A percentile compares a stretch with the other conserved stretches of the same genome.
Conservation (phyloP, 2,888 invertebrate species). For the Rambutsinella grinnellia region DNA sequence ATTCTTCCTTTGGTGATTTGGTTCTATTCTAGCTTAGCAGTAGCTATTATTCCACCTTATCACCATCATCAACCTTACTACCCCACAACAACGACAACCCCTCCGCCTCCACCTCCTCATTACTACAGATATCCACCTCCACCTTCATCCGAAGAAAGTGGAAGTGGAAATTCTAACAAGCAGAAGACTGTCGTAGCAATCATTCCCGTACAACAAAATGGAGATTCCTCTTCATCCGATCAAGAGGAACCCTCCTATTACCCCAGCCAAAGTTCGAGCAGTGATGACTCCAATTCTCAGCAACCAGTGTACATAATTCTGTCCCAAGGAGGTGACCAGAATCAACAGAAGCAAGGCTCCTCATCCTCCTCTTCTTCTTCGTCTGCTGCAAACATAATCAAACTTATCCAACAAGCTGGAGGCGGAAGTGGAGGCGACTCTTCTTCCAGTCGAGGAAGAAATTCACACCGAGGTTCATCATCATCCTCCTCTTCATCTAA, state of each 20-base stretch:
- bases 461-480: conserved; percentile 2
- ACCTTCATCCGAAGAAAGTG: background rate
- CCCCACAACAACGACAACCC: conserved; percentile 15
- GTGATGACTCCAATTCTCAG: background rate
- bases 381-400: conserved; percentile 36
- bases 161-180: conserved; percentile 21
- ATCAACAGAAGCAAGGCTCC: conserved; percentile 13
- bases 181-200: conserved; percentile 29
- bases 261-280: background rate
- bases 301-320: conserved; percentile 33
- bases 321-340: conserved; percentile 28
- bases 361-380: conserved; percentile 19
- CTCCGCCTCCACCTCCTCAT: conserved; percentile 21
- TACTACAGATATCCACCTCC: conserved; percentile 15
- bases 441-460: background rate
- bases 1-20: too few species aligned
- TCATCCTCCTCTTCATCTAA: conserved; percentile 12
- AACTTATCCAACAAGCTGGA: conserved; percentile 34
- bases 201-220: conserved; percentile 28
- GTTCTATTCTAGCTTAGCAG: conserved; percentile 14
- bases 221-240: background rate
- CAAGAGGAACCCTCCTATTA: background rate
- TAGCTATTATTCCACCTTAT: background rate
- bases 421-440: background rate
- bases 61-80: conserved; percentile 20